These are phyloP conservation scores for Epistrophella euchroma DNA, from an alignment of 2,888 invertebrate species.

Conservation along the genomic window DNA sequence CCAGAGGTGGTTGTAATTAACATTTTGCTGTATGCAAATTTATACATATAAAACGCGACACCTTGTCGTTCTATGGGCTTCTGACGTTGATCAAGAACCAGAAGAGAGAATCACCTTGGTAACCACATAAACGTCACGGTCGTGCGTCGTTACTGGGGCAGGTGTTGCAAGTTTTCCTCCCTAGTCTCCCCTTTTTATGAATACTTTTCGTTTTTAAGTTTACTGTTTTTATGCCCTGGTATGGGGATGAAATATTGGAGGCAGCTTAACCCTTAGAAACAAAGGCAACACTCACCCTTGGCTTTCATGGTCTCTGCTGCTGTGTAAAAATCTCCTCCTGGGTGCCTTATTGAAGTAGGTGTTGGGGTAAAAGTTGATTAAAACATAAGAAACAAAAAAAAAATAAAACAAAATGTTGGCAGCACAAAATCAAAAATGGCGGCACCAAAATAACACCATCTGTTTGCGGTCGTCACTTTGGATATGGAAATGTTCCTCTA, in stretches of 20 bases:
- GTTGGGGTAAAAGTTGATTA: slow-evolving; percentile 70
- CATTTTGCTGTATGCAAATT: slow-evolving; percentile 71
- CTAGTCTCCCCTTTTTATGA: background rate
- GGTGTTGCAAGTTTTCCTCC: slow-evolving; percentile 24
- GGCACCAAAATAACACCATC: slow-evolving; percentile 68
- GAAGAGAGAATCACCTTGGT: slow-evolving; percentile 55
- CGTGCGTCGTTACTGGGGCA: background rate
- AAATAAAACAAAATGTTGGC: slow-evolving; percentile 44
- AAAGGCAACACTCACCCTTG: slow-evolving; percentile 44
- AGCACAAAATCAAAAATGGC: slow-evolving; percentile 71
- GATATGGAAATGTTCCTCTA: slow-evolving; percentile 31
- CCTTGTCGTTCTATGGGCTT: slow-evolving; percentile 37
- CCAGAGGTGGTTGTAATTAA: slow-evolving; percentile 65
- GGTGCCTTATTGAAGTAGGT: slow-evolving; percentile 29
- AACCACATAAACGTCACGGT: slow-evolving; percentile 57
- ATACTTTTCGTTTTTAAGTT: slow-evolving; percentile 64
- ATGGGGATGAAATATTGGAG: slow-evolving; percentile 25
- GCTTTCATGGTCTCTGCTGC: slow-evolving; percentile 22
- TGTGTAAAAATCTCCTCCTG: slow-evolving; percentile 12
- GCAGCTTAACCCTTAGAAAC: slow-evolving; percentile 54
- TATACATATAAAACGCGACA: slow-evolving; percentile 64
- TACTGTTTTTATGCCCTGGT: slow-evolving; percentile 14
- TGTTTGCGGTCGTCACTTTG: slow-evolving; percentile 69
- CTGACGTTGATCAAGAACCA: slow-evolving; percentile 44
- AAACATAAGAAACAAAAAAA: slow-evolving; percentile 34